These are phyloP conservation scores for Drosophila diplacantha DNA, from an alignment of 2,888 invertebrate genomes.

Conservation along the genomic window DNA sequence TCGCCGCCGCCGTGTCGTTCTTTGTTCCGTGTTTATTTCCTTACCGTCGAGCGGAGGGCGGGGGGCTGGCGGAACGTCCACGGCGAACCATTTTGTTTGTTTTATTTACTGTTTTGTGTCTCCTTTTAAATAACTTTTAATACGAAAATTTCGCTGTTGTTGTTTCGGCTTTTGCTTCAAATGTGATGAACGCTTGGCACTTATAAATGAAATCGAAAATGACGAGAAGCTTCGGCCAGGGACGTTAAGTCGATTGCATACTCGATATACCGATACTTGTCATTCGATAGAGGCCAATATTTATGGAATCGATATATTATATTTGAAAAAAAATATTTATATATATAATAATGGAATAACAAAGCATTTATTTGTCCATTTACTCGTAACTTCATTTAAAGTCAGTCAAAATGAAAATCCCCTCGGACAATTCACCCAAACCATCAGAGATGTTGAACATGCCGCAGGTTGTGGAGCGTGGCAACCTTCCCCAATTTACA, in stretches of 20 bases:
- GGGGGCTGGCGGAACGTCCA: constrained; percentile 85
- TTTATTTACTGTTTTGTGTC: constrained; percentile 25
- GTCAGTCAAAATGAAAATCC: neutral
- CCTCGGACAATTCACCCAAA: neutral
- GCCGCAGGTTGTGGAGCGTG: no score
- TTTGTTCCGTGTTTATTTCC: constrained; percentile 34
- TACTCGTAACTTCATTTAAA: neutral
- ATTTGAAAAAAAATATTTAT: no score
- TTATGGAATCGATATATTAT: no score
- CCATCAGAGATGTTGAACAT: no score
- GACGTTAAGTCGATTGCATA: neutral
- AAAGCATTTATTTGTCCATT: neutral
- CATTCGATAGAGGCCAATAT: no score
- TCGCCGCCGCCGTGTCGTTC: neutral
- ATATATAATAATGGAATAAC: no score
- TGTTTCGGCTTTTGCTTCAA: constrained; percentile 20
- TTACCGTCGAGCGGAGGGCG: constrained; percentile 83
- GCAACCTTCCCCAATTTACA: no score
- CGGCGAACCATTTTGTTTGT: constrained; percentile 83
- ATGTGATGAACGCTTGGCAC: constrained; percentile 19
- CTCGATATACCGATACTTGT: neutral
- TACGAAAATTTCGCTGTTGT: constrained; percentile 24
- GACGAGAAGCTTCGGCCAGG: constrained; percentile 30
- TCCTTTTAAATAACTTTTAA: constrained; percentile 19
- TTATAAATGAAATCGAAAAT: constrained; percentile 28